Evolutionary conservation across 92 coral and sea anemone genomes (phyloP).

Genomic region (Virgularia gustaviana): DNA sequence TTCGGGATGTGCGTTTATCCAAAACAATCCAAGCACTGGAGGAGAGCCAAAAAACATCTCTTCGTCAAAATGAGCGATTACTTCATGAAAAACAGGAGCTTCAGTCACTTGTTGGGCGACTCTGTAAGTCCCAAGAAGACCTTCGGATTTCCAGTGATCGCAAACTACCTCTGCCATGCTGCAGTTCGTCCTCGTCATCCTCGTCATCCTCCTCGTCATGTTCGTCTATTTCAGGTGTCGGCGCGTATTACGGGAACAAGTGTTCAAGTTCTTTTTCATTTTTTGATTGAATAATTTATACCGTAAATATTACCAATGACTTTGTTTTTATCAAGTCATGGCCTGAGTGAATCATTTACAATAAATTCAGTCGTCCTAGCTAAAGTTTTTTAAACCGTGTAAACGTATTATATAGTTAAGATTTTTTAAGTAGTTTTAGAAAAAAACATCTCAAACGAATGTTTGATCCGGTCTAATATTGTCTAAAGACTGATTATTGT

Average conservation of each 20-base stretch:
- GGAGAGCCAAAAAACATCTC: slow-evolving; percentile 71
- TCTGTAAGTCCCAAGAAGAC: slow-evolving; percentile 47
- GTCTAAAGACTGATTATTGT: no score
- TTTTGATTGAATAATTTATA: neutral
- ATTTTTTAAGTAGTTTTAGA: no score
- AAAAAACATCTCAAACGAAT: no score
- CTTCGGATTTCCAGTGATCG: neutral
- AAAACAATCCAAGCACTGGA: slow-evolving; percentile 71
- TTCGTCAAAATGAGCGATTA: slow-evolving; percentile 76
- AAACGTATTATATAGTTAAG: no score
- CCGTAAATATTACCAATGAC: neutral
- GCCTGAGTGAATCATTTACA: no score
- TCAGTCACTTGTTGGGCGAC: slow-evolving; percentile 69
- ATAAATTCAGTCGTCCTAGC: no score
- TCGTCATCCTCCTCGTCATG: neutral
- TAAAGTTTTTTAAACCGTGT: no score
- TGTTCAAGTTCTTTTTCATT: slow-evolving; percentile 13
- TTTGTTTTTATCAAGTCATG: neutral
- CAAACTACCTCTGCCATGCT: neutral
- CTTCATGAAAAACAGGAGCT: slow-evolving; percentile 71
- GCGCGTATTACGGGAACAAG: neutral
- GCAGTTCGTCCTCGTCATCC: slow-evolving; percentile 11
- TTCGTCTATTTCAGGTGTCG: neutral
- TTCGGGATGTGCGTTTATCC: slow-evolving; percentile 60
- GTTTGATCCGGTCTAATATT: no score